Percentiles rank a stretch among this genome's conserved stretches.
phyloP scores from a whole-genome alignment of 2,888 invertebrate genomes.

The Polietes domitor region DNA sequence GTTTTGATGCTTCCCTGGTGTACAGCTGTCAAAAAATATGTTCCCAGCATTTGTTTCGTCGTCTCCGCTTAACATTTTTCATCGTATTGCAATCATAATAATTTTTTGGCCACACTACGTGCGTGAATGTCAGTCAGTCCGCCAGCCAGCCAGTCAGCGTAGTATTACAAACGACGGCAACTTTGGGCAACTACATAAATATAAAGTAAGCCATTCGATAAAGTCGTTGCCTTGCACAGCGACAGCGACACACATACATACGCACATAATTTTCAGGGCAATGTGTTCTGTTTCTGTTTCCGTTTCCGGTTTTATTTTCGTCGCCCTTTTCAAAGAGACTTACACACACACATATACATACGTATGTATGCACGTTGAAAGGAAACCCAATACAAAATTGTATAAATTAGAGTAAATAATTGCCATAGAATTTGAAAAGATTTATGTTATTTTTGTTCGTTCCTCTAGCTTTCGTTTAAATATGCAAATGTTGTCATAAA shows the following conservation, averaged over 20 bases:
- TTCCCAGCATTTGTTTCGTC: background rate
- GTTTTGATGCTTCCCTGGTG: constrained; percentile 64
- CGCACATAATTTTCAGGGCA: constrained; percentile 24
- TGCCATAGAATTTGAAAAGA: background rate
- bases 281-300: constrained; percentile 42
- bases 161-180: too few relatives aligned
- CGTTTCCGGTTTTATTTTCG: constrained; percentile 23
- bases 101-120: constrained; percentile 67
- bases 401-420: constrained; percentile 6
- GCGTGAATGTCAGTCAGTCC: constrained; percentile 60
- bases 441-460: background rate
- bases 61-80: constrained; percentile 42
- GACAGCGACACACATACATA: too few relatives aligned
- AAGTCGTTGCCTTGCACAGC: background rate
- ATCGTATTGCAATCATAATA: constrained; percentile 60
- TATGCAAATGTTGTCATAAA: background rate
- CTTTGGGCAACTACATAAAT: background rate
- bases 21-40: constrained; percentile 48
- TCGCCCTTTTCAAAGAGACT: background rate
- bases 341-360: background rate
- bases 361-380: background rate
- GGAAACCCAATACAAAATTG: background rate
- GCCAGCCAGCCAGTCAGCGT: constrained; percentile 42
- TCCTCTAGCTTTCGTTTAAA: background rate
- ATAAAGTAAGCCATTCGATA: background rate